These are phyloP conservation scores for Xiphophorus couchianus DNA, from an alignment of 2,113 vertebrate genomes.

Conservation along the genomic window DNA sequence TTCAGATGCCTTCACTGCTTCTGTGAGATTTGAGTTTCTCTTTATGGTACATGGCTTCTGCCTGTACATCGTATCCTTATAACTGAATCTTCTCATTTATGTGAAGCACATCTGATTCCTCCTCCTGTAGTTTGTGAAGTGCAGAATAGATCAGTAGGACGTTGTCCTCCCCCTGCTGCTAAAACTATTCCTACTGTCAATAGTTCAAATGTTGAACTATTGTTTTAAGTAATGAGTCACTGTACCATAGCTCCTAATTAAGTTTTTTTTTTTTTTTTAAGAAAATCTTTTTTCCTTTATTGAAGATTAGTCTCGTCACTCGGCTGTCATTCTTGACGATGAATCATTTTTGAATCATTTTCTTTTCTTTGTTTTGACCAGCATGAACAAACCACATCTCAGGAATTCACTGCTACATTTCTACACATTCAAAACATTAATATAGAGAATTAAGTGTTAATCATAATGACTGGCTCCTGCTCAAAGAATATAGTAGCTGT, in stretches of 20 bases:
- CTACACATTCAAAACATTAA: neutral
- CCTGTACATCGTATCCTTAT: neutral
- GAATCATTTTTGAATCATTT: conserved; percentile 13
- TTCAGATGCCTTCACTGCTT: no score
- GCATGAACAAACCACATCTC: neutral
- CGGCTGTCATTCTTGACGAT: conserved; percentile 23
- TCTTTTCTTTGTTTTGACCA: neutral
- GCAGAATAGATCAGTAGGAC: neutral
- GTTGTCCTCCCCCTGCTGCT: neutral
- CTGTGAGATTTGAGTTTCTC: neutral
- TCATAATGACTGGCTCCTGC: neutral
- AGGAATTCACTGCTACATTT: neutral
- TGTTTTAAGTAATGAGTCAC: neutral
- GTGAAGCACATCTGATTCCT: conserved; percentile 1
- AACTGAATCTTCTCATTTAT: neutral
- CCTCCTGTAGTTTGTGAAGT: neutral
- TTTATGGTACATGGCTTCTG: neutral
- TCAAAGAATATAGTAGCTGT: neutral
- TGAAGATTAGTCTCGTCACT: conserved; percentile 5
- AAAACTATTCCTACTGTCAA: neutral
- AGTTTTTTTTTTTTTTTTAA: neutral
- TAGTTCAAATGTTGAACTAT: neutral
- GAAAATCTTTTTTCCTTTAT: conserved; percentile 1
- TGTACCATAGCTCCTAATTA: neutral
- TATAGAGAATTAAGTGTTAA: neutral